phyloP scores from a whole-genome alignment of 2,888 invertebrate species.

The Lasioglossum vierecki region DNA sequence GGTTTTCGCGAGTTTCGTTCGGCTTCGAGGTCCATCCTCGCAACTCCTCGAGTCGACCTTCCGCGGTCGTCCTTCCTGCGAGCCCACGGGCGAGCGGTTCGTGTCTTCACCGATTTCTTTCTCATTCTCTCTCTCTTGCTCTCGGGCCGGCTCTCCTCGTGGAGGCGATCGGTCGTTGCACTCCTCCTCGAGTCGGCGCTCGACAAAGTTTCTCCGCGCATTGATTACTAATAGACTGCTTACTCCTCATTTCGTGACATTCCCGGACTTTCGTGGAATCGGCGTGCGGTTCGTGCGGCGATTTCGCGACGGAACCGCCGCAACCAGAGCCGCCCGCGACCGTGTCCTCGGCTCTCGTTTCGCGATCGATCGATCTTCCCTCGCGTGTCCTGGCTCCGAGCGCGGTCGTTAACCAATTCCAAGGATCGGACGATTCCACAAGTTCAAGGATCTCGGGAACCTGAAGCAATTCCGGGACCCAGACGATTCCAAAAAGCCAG shows the following conservation, averaged over 20 bases:
- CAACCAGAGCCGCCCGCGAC: not conserved
- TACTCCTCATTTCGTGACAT: slow-evolving; percentile 71
- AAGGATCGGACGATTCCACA: not conserved
- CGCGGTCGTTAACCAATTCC: slow-evolving; percentile 29
- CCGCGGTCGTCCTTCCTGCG: slow-evolving; percentile 7
- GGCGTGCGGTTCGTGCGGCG: slow-evolving; percentile 49
- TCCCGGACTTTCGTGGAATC: slow-evolving; percentile 63
- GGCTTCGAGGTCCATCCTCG: not conserved
- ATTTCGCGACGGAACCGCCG: slow-evolving; percentile 40
- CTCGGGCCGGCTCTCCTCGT: not conserved
- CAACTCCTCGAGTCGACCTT: slow-evolving; percentile 13
- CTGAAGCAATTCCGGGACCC: not conserved
- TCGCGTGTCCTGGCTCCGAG: slow-evolving; percentile 37
- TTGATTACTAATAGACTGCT: slow-evolving; percentile 74
- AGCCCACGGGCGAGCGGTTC: not conserved
- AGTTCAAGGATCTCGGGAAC: not conserved
- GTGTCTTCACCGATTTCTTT: slow-evolving; percentile 20
- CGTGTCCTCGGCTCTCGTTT: not conserved
- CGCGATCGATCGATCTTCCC: slow-evolving; percentile 47
- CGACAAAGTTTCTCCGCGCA: slow-evolving; percentile 71
- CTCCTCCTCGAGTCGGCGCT: slow-evolving; percentile 45
- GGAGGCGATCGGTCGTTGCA: slow-evolving; percentile 69
- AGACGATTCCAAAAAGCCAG: not conserved
- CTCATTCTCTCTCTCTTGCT: not conserved
- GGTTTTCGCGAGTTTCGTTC: not conserved